A percentile compares a stretch with the other conserved stretches of the same genome.
Evolutionary conservation across 2,113 vertebrate genomes (phyloP).

Genomic region (Barnardius zonarius): DNA sequence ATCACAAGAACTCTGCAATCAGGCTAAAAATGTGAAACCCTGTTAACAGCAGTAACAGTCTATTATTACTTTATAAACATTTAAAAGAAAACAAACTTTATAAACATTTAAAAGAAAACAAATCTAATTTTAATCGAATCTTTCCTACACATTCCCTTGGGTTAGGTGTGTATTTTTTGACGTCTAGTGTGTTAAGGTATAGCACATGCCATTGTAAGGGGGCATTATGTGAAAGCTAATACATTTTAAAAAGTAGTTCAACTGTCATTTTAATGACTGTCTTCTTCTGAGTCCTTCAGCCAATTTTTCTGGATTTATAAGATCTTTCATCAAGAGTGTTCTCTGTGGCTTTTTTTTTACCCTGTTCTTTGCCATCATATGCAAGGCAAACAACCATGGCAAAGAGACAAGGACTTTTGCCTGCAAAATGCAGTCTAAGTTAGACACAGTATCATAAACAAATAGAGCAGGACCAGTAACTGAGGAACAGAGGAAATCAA

Average conservation of each 20-base stretch:
- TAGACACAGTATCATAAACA: constrained; percentile 44
- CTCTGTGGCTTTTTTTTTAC: fast-evolving
- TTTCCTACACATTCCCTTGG: not conserved
- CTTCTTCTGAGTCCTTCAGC: not conserved
- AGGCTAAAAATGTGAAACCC: not conserved
- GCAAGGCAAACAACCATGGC: not conserved
- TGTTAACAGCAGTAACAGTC: not conserved
- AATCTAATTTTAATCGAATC: constrained; percentile 21
- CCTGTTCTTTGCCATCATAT: not conserved
- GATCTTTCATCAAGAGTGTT: not conserved
- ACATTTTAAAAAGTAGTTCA: not conserved
- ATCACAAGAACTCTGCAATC: not conserved
- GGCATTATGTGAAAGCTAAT: not conserved
- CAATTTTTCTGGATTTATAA: not conserved
- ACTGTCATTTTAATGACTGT: not conserved
- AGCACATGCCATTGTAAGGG: not conserved
- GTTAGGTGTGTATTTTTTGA: not conserved
- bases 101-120: constrained; percentile 18
- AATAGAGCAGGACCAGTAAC: constrained; percentile 18
- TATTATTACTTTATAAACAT: not conserved
- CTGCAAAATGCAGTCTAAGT: not conserved
- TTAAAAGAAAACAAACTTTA: constrained; percentile 19
- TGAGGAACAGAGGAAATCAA: constrained; percentile 42
- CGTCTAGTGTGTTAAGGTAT: not conserved
- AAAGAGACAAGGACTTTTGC: constrained; percentile 4